Percentiles rank a stretch among this genome's conserved stretches.
These are phyloP conservation scores for Chrysaora quinquecirrha DNA, from an alignment of 30 jellyfish, hydroid and myxozoan species.

Conservation along the genomic window DNA sequence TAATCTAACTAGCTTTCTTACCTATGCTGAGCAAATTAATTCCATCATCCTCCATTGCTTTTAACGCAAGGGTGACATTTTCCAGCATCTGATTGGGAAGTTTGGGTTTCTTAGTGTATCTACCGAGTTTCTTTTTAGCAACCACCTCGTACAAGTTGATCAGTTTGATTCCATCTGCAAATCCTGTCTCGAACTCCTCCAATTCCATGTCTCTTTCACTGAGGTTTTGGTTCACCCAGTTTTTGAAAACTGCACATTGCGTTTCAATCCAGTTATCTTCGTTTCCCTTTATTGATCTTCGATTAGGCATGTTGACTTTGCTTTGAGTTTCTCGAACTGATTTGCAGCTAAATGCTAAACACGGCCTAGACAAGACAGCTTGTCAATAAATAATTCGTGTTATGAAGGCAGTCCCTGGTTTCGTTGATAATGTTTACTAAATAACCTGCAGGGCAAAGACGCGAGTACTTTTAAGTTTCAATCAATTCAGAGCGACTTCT, in stretches of 20 bases:
- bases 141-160: conserved; percentile 91
- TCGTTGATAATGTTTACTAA: too few species aligned
- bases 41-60: conserved; percentile 96
- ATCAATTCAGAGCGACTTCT: too few species aligned
- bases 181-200: conserved; percentile 84
- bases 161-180: conserved; percentile 93
- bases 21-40: conserved; percentile 98
- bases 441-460: too few species aligned
- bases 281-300: conserved; percentile 87
- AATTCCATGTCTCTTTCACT: conserved; percentile 64
- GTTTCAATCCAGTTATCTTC: conserved; percentile 98
- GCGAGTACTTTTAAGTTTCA: too few species aligned
- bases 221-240: conserved; percentile 94
- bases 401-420: too few species aligned
- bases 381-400: too few species aligned
- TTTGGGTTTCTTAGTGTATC: conserved; percentile 91
- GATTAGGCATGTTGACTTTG: too few species aligned
- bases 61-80: conserved; percentile 90
- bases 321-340: neutral
- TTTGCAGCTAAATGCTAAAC: too few species aligned
- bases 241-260: conserved; percentile 96
- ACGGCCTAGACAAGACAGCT: too few species aligned
- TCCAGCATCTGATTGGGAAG: conserved; percentile 93
- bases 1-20: too few species aligned
- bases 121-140: conserved; percentile 80